Conservation (phyloP, 2,113 vertebrate species). For the Vulpes ferrilata region DNA sequence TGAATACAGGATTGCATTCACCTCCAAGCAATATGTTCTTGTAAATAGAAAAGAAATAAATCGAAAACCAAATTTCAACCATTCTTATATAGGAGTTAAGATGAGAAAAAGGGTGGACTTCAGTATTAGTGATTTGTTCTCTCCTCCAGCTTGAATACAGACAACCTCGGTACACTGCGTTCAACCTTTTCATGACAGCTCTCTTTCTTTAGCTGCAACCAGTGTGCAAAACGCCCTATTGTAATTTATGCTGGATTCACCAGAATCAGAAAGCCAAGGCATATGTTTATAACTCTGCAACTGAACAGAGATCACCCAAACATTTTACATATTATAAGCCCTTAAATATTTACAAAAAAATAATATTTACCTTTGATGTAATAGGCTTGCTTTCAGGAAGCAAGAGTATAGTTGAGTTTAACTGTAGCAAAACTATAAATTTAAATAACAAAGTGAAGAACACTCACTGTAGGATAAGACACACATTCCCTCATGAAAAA, state of each 20-base stretch:
- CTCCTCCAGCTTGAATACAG: neutral
- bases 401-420: neutral
- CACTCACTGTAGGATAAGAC: neutral
- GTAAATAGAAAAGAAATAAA: constrained; percentile 58
- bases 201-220: neutral
- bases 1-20: neutral
- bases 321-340: neutral
- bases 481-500: neutral
- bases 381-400: neutral
- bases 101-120: neutral
- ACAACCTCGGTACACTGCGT: neutral
- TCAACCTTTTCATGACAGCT: neutral
- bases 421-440: neutral
- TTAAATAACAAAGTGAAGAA: neutral
- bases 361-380: neutral
- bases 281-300: neutral
- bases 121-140: neutral
- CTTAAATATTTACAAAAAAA: neutral
- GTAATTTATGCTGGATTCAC: neutral
- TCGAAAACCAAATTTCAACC: neutral
- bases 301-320: neutral
- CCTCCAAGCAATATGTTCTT: constrained; percentile 43
- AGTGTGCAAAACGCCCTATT: neutral
- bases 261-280: neutral
- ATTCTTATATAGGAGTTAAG: neutral